phyloP scores from a whole-genome alignment of 2,888 invertebrate species.

The Drosophila pegasa region DNA sequence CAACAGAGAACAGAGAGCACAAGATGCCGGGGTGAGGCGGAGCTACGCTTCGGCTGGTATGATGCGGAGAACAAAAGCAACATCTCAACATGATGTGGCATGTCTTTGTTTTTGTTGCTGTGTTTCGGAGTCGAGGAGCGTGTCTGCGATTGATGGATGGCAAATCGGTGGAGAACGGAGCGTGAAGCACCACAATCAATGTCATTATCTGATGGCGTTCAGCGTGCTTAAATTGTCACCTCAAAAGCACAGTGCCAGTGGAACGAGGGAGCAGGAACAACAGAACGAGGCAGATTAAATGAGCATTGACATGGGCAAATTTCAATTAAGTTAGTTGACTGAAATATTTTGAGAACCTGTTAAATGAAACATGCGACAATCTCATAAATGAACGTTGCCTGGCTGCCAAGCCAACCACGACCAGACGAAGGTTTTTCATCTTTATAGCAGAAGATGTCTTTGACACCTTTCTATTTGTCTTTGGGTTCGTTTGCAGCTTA shows the following conservation, averaged over 20 bases:
- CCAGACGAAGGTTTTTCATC: slow-evolving; percentile 3
- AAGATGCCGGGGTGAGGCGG: neutral
- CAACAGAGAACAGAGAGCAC: slow-evolving; percentile 1
- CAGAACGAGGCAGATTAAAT: slow-evolving; percentile 9
- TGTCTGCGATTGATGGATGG: slow-evolving; percentile 72
- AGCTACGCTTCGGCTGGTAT: slow-evolving; percentile 2
- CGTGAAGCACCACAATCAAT: slow-evolving; percentile 60
- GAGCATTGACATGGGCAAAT: slow-evolving; percentile 39
- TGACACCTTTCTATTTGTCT: slow-evolving; percentile 5
- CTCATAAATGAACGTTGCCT: slow-evolving; percentile 47
- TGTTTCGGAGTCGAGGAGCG: slow-evolving; percentile 24
- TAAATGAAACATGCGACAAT: slow-evolving; percentile 55
- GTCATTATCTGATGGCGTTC: slow-evolving; percentile 64
- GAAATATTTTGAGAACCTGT: slow-evolving; percentile 35
- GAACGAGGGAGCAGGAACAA: neutral
- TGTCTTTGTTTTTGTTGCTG: slow-evolving; percentile 42
- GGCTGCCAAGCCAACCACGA: slow-evolving; percentile 16
- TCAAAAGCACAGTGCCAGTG: slow-evolving; percentile 29
- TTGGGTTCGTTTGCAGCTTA: slow-evolving; percentile 15
- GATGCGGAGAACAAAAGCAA: slow-evolving; percentile 40
- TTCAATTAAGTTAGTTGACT: slow-evolving; percentile 39
- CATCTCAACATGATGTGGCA: slow-evolving; percentile 65
- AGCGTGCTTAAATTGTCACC: slow-evolving; percentile 73
- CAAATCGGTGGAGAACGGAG: slow-evolving; percentile 27
- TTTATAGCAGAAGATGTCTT: neutral